Conservation (phyloP, 2,113 vertebrate genomes). For the Cavia aperea region DNA sequence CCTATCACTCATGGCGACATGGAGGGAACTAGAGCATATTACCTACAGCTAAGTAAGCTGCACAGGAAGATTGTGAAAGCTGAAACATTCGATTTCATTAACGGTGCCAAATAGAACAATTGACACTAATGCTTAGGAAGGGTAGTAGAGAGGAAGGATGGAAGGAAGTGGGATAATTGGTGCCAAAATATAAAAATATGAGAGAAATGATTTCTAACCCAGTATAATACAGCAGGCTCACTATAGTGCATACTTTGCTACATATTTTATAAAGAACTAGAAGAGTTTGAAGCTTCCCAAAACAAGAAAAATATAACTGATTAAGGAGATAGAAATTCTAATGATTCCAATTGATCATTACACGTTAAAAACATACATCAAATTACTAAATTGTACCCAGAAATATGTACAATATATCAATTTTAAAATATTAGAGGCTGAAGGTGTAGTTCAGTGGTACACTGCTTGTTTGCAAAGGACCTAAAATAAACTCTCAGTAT, state of each 20-base stretch:
- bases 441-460: neutral
- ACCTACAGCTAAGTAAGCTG: neutral
- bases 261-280: neutral
- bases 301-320: neutral
- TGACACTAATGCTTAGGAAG: too few relatives aligned
- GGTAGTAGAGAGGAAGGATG: neutral
- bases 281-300: neutral
- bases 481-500: neutral
- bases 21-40: neutral
- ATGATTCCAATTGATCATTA: neutral
- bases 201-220: neutral
- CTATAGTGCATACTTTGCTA: neutral
- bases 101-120: neutral
- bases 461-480: neutral
- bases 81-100: neutral
- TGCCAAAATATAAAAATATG: neutral
- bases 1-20: too few relatives aligned
- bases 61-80: neutral
- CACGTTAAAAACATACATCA: neutral
- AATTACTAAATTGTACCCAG: neutral
- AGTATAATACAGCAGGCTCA: neutral
- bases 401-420: neutral
- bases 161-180: neutral
- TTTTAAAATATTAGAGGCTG: neutral
- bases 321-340: neutral